phyloP scores from a whole-genome alignment of 2,888 invertebrate genomes.

The Sesia apiformis region DNA sequence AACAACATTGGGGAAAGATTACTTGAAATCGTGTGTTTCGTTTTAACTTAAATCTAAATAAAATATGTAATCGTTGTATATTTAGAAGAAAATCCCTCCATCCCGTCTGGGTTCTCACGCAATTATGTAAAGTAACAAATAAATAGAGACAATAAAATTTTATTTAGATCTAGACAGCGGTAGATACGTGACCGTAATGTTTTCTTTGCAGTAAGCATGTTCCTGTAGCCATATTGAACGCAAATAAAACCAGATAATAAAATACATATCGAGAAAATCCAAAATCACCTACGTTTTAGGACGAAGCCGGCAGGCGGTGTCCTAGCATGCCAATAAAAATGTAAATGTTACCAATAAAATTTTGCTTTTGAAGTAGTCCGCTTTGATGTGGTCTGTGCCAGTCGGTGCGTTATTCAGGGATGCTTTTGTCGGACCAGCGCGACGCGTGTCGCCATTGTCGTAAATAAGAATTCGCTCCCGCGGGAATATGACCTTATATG shows the following conservation, averaged over 20 bases:
- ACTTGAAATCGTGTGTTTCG: too few species aligned
- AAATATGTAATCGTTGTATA: too few species aligned
- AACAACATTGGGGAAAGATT: too few species aligned
- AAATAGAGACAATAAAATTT: too few species aligned
- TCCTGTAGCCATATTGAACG: conserved; percentile 58
- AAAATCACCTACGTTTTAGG: conserved; percentile 73
- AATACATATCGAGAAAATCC: conserved; percentile 72
- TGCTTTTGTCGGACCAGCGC: too few species aligned
- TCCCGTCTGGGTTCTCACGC: too few species aligned
- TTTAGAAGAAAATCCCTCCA: too few species aligned
- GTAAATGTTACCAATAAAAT: conserved; percentile 69
- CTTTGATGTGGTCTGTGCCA: conserved; percentile 47
- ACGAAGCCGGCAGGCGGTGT: conserved; percentile 53
- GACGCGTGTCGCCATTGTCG: too few species aligned
- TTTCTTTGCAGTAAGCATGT: conserved; percentile 45
- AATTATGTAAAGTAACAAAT: too few species aligned
- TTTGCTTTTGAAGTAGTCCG: conserved; percentile 63
- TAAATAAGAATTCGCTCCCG: too few species aligned
- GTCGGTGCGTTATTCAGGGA: not conserved
- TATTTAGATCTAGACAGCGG: conserved; percentile 27
- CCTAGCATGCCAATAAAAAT: conserved; percentile 72
- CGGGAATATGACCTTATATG: too few species aligned
- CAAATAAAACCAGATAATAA: conserved; percentile 71
- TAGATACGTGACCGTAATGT: conserved; percentile 48
- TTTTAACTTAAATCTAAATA: too few species aligned